Evolutionary conservation across 2,797 vertebrate species (phyloP).

Genomic region (Crotalus adamanteus): DNA sequence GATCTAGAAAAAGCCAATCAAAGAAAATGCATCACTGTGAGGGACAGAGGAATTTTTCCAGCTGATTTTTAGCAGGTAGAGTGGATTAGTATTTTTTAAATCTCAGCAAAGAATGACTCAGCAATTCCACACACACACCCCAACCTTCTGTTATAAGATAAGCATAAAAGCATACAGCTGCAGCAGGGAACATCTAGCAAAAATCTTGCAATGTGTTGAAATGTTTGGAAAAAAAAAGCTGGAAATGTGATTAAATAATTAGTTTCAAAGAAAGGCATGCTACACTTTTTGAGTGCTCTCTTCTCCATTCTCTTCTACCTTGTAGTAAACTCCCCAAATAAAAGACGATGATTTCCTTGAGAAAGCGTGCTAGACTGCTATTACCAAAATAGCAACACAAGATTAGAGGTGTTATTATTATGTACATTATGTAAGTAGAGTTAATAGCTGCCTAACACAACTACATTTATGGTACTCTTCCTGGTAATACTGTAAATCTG

Average conservation of each 20-base stretch:
- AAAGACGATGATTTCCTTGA: not conserved
- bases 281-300: not conserved
- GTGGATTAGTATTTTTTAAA: not conserved
- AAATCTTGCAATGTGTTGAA: not conserved
- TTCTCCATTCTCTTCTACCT: not conserved
- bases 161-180: not conserved
- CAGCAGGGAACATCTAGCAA: not conserved
- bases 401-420: not conserved
- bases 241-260: not conserved
- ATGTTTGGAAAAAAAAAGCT: not conserved
- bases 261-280: not conserved
- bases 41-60: slow-evolving; percentile 21
- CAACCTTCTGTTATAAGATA: slow-evolving; percentile 4
- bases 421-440: not conserved
- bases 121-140: slow-evolving; percentile 19
- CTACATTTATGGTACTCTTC: not conserved
- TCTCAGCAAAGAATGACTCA: slow-evolving; percentile 33
- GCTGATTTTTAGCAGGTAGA: slow-evolving; percentile 31
- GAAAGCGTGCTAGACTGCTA: not conserved
- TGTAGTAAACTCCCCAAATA: not conserved
- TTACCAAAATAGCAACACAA: not conserved
- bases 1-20: slow-evolving; percentile 66
- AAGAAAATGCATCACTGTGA: slow-evolving; percentile 20
- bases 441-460: not conserved
- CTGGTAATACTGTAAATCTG: not conserved